Percentiles rank a stretch among this genome's conserved stretches.
phyloP scores from a whole-genome alignment of 2,797 vertebrate species.

The Pangasius djambal region DNA sequence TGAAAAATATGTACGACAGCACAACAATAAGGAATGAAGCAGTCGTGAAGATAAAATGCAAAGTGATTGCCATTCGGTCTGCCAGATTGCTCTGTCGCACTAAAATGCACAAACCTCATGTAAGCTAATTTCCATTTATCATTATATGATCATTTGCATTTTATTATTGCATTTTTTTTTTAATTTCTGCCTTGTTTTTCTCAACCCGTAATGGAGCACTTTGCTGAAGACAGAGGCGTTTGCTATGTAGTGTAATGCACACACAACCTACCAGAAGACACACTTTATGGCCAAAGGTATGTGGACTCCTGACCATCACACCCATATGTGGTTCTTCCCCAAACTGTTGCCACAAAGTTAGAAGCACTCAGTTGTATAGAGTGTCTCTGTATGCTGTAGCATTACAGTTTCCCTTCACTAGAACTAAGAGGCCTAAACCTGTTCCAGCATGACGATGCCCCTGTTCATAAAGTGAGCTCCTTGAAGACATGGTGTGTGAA shows the following conservation, averaged over 20 bases:
- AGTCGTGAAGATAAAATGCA: background rate
- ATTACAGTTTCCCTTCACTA: too few species aligned
- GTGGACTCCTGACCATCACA: background rate
- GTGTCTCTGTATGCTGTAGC: too few species aligned
- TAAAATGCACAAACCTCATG: background rate
- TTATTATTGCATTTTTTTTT: background rate
- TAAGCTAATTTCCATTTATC: background rate
- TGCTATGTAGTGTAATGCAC: background rate
- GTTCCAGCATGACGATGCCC: too few species aligned
- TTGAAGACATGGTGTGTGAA: too few species aligned
- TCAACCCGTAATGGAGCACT: background rate
- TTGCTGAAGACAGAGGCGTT: background rate
- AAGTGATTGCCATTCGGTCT: background rate
- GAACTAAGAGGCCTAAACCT: too few species aligned
- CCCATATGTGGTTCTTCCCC: background rate
- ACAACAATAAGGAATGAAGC: constrained; percentile 1
- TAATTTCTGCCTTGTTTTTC: background rate
- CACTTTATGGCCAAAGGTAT: background rate
- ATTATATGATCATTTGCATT: constrained; percentile 1
- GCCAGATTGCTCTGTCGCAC: background rate
- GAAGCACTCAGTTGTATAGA: background rate
- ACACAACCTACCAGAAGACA: background rate
- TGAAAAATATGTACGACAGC: background rate
- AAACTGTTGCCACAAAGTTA: background rate
- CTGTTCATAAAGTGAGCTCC: background rate